Evolutionary conservation across 2,888 invertebrate genomes (phyloP), one percentile per base, ranked within the genome.

Genomic region (Leucozona laternaria): DNA sequence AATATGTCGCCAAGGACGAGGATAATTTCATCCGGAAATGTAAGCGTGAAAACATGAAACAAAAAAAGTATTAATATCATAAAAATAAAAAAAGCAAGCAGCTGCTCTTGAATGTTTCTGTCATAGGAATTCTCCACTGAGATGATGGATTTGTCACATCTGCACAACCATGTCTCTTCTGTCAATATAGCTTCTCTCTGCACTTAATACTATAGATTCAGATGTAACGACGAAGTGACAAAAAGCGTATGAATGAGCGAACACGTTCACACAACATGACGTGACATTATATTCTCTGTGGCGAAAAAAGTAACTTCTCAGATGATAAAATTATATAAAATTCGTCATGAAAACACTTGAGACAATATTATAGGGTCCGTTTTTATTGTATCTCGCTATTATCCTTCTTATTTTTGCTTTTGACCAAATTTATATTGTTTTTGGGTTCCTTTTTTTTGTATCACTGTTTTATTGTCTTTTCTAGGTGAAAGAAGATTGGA

Each of bases 401-500:
- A 2, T 20, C 7, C 11, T 17, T 31, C 31, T 31, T 34, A 22
- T 48, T 15, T 48, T 68, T 40, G 15, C 25, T 68, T 53, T 60
- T 68, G 68, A 37, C 53, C 80, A 68, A 79, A 79, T 45, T 64
- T 79, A 58, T 48, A 70, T 75, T 75, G 43, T 72, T 45, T 64
- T 45, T 13, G n/a, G 11, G n/a, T 17, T 58, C 58, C n/a, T n/a
- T 57, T 57, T 48, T 72, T 22, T 37, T 31, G 22, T 60, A 17
- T 68, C n/a, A n/a, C 28, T 48, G n/a, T n/a, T 43, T 43, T 11
- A 25, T n/a, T 50, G n/a, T 71, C 58, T 45, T 77, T 90, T 90
- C 50, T 91, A 97, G 97, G 97, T 97, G 89, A 97, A 97, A 93
- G 98, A 98, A 94, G 98, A 99, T 94, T 99, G 99, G 99, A 99